Conservation (phyloP, 2,113 vertebrate genomes). For the Rhinoptilus africanus region DNA sequence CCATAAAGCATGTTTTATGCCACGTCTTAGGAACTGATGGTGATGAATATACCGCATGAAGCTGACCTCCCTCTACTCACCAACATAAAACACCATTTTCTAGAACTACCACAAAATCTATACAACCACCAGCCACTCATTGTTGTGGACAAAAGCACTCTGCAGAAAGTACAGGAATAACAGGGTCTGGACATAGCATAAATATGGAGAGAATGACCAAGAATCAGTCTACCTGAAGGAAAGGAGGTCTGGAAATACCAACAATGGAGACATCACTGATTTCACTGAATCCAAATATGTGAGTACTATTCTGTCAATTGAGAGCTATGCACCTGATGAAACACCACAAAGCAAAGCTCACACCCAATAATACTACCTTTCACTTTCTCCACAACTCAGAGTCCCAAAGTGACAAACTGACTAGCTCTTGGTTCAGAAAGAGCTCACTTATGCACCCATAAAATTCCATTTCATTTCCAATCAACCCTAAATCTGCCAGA, state of each 20-base stretch:
- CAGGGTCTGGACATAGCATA: neutral
- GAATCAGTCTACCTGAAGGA: neutral
- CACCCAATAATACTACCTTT: neutral
- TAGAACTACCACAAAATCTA: neutral
- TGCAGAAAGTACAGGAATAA: neutral
- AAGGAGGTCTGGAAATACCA: neutral
- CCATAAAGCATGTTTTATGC: neutral
- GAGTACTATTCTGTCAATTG: neutral
- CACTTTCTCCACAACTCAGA: neutral
- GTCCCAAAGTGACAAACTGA: neutral
- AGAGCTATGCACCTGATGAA: neutral
- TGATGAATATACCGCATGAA: neutral
- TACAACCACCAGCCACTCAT: neutral
- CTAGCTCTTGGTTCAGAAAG: neutral
- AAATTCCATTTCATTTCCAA: neutral
- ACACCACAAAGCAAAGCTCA: neutral
- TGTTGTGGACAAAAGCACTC: neutral
- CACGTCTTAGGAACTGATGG: neutral
- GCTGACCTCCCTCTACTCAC: neutral
- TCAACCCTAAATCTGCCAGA: neutral
- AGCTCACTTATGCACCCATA: neutral
- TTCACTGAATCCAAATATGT: neutral
- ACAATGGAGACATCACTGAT: neutral
- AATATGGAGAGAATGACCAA: neutral
- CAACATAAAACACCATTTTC: neutral